Conservation (phyloP, 1,140 invertebrate species). For the Phenacoccus solenopsis region DNA sequence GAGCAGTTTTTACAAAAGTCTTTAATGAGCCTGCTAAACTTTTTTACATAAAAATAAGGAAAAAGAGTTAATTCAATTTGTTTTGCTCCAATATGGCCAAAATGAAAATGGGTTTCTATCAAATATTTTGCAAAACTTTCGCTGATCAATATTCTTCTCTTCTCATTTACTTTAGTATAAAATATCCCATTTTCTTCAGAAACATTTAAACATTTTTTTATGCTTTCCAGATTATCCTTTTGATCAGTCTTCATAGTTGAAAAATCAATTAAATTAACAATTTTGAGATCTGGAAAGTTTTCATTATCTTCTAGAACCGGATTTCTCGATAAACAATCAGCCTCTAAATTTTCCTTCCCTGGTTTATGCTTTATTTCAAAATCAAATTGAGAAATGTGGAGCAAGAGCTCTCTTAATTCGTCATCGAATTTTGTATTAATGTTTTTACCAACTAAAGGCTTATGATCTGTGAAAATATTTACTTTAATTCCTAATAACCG, state of each 20-base stretch:
- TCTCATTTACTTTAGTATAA: no score
- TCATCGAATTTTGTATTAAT: constrained; percentile 32
- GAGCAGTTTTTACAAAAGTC: constrained; percentile 29
- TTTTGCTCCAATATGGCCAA: no score
- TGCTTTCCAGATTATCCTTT: constrained; percentile 22
- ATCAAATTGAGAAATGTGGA: constrained; percentile 33
- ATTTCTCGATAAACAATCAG: constrained; percentile 26
- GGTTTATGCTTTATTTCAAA: constrained; percentile 26
- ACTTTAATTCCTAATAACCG: constrained; percentile 32
- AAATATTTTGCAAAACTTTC: no score
- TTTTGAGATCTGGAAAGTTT: constrained; percentile 25
- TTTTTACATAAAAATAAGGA: constrained; percentile 7
- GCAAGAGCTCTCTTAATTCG: constrained; percentile 31
- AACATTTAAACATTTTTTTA: background rate
- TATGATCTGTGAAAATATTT: constrained; percentile 33
- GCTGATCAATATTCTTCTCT: no score
- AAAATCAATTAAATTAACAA: constrained; percentile 24
- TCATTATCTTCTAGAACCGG: constrained; percentile 25
- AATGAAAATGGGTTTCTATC: no score
- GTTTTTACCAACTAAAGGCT: constrained; percentile 34
- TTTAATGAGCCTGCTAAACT: constrained; percentile 26
- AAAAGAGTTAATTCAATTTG: no score
- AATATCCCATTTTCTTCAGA: no score
- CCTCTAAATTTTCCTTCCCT: constrained; percentile 26
- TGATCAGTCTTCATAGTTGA: constrained; percentile 24